phyloP scores from a whole-genome alignment of 1,140 invertebrate species.

The Lerema accius region DNA sequence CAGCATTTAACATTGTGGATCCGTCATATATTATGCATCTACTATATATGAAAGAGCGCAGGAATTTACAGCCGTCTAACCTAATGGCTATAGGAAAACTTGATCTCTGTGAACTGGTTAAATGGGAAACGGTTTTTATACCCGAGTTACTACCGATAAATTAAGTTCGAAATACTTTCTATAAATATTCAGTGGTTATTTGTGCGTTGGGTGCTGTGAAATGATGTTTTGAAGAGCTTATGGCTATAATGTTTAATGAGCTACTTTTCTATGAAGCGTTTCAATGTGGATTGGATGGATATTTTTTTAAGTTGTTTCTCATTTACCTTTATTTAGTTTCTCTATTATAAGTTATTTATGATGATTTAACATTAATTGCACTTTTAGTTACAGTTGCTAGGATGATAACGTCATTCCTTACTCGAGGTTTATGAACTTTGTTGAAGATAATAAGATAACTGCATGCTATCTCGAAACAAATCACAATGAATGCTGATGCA shows the following conservation, averaged over 20 bases:
- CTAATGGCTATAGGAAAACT: slow-evolving; percentile 53
- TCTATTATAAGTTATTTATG: slow-evolving; percentile 30
- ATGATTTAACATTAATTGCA: slow-evolving; percentile 7
- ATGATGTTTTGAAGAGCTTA: slow-evolving; percentile 32
- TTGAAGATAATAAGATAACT: not conserved
- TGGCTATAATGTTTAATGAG: slow-evolving; percentile 28
- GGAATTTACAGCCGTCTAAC: slow-evolving; percentile 51
- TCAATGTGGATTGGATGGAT: slow-evolving; percentile 24
- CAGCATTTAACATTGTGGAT: slow-evolving; percentile 62
- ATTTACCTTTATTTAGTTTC: slow-evolving; percentile 10
- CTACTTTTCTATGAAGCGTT: slow-evolving; percentile 30
- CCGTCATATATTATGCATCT: slow-evolving; percentile 60
- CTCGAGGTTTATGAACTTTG: not conserved
- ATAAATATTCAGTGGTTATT: slow-evolving; percentile 43
- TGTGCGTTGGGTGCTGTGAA: slow-evolving; percentile 33
- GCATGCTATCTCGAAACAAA: too few species aligned
- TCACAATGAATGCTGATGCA: too few species aligned
- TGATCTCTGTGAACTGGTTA: slow-evolving; percentile 51
- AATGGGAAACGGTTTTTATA: slow-evolving; percentile 55
- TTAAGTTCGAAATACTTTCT: slow-evolving; percentile 48
- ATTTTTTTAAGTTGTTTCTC: slow-evolving; percentile 23
- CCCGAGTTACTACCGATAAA: slow-evolving; percentile 51
- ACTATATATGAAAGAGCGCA: slow-evolving; percentile 64
- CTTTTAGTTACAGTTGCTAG: not conserved
- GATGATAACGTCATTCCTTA: not conserved